Conservation (phyloP, 1,140 invertebrate species). For the Drusus annulatus region DNA sequence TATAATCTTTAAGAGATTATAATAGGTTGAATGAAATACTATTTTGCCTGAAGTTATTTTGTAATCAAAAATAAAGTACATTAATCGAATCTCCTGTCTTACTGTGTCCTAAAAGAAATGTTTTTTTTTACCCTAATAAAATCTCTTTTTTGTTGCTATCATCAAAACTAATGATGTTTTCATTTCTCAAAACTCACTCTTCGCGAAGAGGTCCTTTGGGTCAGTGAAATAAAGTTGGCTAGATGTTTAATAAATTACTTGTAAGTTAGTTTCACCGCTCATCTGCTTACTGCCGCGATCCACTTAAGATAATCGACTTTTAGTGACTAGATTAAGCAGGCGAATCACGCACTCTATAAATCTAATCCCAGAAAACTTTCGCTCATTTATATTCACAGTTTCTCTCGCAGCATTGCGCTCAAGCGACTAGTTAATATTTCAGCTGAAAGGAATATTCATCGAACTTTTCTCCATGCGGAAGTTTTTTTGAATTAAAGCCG, state of each 20-base stretch:
- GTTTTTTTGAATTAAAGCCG: neutral
- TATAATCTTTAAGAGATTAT: too few relatives aligned
- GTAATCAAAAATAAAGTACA: too few relatives aligned
- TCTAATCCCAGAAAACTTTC: constrained; percentile 16
- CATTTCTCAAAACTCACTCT: too few relatives aligned
- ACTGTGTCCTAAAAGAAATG: too few relatives aligned
- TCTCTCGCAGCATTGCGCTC: neutral
- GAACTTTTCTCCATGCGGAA: neutral
- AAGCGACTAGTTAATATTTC: neutral
- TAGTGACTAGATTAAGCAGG: constrained; percentile 22
- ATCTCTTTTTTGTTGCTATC: too few relatives aligned
- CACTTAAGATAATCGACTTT: constrained; percentile 31
- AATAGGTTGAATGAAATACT: too few relatives aligned
- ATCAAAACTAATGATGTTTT: too few relatives aligned
- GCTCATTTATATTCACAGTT: constrained; percentile 28
- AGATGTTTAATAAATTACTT: constrained; percentile 15
- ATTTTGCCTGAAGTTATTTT: too few relatives aligned
- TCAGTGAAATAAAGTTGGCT: neutral
- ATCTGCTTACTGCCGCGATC: neutral
- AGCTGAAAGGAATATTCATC: neutral
- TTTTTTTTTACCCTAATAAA: too few relatives aligned
- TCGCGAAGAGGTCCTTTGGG: too few relatives aligned
- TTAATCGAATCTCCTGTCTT: too few relatives aligned
- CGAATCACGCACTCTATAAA: constrained; percentile 30
- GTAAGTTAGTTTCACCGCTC: constrained; percentile 10